Conservation (phyloP, 2,797 vertebrate genomes). For the Malacoraja senta region DNA sequence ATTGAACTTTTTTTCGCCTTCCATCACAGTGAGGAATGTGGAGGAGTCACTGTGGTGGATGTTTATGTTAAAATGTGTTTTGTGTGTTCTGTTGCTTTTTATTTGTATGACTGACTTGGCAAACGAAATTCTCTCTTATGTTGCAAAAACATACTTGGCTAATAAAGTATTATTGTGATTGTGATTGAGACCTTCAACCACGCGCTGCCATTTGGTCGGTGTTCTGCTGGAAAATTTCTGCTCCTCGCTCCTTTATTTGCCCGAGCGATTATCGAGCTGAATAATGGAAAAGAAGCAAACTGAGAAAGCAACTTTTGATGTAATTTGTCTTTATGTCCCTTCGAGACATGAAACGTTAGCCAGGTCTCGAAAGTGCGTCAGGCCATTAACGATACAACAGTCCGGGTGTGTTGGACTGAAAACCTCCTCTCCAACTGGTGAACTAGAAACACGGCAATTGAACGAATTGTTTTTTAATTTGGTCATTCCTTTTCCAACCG, state of each 20-base stretch:
- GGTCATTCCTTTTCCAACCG: not conserved
- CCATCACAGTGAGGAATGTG: too few relatives aligned
- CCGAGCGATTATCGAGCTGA: not conserved
- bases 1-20: too few relatives aligned
- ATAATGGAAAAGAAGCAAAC: not conserved
- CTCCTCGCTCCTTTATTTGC: not conserved
- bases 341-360: not conserved
- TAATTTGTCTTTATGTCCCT: not conserved
- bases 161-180: too few relatives aligned
- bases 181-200: too few relatives aligned
- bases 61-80: too few relatives aligned
- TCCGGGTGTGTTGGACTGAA: not conserved
- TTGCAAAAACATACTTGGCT: too few relatives aligned
- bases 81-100: too few relatives aligned
- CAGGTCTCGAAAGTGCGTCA: not conserved
- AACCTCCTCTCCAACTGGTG: too few relatives aligned
- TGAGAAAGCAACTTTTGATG: not conserved
- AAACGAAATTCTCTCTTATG: too few relatives aligned
- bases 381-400: not conserved
- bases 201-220: too few relatives aligned
- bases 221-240: not conserved
- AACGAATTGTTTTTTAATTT: not conserved
- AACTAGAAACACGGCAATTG: not conserved
- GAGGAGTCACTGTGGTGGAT: too few relatives aligned
- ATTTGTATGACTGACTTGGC: too few relatives aligned